Conservation (phyloP, 2,888 invertebrate genomes). For the Uloborus plumipes region DNA sequence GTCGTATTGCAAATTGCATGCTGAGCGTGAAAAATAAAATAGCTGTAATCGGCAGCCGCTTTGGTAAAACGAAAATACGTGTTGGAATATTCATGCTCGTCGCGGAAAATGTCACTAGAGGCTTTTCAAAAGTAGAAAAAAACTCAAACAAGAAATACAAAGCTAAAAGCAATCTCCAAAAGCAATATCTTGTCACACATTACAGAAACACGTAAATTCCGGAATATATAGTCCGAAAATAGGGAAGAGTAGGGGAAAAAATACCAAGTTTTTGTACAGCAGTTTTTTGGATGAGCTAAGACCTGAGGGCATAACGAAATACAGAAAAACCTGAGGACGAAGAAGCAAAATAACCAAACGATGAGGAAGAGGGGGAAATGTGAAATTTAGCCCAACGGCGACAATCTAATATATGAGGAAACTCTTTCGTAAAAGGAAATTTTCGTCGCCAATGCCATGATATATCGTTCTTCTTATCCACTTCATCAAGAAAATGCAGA, state of each 20-base stretch:
- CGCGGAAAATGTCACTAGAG: no score
- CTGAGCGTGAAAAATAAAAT: no score
- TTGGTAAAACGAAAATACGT: no score
- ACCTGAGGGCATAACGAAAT: conserved; percentile 28
- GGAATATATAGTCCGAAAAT: background rate
- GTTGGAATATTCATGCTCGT: no score
- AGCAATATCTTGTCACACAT: conserved; percentile 51
- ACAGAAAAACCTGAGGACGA: conserved; percentile 15
- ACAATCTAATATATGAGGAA: conserved; percentile 55
- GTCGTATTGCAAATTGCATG: no score
- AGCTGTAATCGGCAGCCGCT: no score
- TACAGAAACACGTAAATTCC: conserved; percentile 28
- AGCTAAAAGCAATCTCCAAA: conserved; percentile 11
- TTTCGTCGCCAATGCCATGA: conserved; percentile 47
- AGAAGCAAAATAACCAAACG: conserved; percentile 44
- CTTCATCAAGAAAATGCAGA: conserved; percentile 41
- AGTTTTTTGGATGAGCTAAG: conserved; percentile 18
- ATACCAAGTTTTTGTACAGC: conserved; percentile 4
- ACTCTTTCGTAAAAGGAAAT: conserved; percentile 30
- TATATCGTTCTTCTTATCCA: conserved; percentile 52
- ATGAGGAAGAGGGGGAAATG: conserved; percentile 1
- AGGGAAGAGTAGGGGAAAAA: background rate
- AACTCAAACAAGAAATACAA: background rate
- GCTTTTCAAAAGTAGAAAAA: no score
- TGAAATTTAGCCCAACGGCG: conserved; percentile 39